Evolutionary conservation across 2,888 invertebrate genomes (phyloP), one percentile per base, ranked within the genome.

Genomic region (Acleris laterana): DNA sequence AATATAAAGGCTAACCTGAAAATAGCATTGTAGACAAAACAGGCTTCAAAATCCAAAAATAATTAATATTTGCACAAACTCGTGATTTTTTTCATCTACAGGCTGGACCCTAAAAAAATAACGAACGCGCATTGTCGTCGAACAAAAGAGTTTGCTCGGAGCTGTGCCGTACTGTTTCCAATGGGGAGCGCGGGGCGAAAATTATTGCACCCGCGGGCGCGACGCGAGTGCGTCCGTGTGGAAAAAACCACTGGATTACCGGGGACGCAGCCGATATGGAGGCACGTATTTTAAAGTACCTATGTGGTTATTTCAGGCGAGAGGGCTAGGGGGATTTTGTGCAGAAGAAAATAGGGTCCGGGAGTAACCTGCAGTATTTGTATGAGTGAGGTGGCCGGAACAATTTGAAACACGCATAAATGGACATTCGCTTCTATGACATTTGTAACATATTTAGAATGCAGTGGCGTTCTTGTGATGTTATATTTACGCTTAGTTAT

Each of bases 141-240:
- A 62, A 71, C 71, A 72, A 75, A 72, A 64, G 69, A 69, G 63
- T 50, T n/a, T 46, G 57, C 28, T 46, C 58, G 22, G 57, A 49
- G 64, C 63, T 19, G 38, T 13, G 38, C 49, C 44, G 57, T 57
- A 60, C 56, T 64, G 63, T 68, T 68, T 64, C 64, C 69, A 55
- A 62, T 66, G 74, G 75, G 77, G 70, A 71, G 72, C 67, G 78
- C 81, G 80, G 92, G 90, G 92, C 83, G 91, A 90, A 91, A 91
- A 91, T 90, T 89, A 90, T 91, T 89, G 89, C 91, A 92, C 92
- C 91, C 92, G 80, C 82, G 72, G 91, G 91, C 88, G 81, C 78
- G 77, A 77, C 77, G 81, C 82, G 81, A 82, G 81, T 38, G 13
- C 80, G 79, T 76, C 71, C 68, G 69, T 64, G 71, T 69, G 74